phyloP scores from a whole-genome alignment of 2,888 invertebrate genomes.

The Zaprionus obscuricornis region DNA sequence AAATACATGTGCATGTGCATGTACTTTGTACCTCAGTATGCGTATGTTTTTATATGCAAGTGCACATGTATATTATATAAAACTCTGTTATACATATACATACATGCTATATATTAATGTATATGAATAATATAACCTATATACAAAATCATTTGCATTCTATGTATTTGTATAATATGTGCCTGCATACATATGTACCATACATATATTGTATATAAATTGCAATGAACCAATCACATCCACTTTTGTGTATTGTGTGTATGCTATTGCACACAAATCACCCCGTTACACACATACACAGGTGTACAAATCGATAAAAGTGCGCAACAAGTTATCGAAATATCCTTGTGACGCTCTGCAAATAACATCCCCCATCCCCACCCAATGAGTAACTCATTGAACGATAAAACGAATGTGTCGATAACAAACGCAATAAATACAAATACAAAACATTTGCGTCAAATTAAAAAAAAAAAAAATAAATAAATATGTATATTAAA shows the following conservation, averaged over 20 bases:
- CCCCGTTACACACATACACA: conserved; percentile 11
- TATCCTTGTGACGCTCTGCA: conserved; percentile 5
- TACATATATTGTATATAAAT: background rate
- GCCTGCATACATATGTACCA: background rate
- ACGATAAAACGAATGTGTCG: conserved; percentile 19
- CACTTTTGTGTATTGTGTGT: conserved; percentile 2
- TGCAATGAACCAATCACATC: conserved; percentile 6
- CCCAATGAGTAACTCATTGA: conserved; percentile 2
- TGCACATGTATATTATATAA: no score
- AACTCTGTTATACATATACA: no score
- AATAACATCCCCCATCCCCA: background rate
- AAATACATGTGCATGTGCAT: background rate
- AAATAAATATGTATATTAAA: background rate
- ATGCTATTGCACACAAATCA: conserved; percentile 16
- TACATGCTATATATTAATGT: background rate
- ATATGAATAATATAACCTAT: no score
- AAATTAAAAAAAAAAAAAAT: conserved; percentile 38
- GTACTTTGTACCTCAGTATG: no score
- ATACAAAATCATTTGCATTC: no score
- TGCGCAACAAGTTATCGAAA: conserved; percentile 35
- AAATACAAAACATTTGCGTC: conserved; percentile 55
- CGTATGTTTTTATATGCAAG: no score
- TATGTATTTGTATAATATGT: no score
- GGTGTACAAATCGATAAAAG: no score
- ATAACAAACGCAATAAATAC: conserved; percentile 33